Evolutionary conservation across 1,140 invertebrate genomes (phyloP).

Genomic region (Harlomillsia oculata): DNA sequence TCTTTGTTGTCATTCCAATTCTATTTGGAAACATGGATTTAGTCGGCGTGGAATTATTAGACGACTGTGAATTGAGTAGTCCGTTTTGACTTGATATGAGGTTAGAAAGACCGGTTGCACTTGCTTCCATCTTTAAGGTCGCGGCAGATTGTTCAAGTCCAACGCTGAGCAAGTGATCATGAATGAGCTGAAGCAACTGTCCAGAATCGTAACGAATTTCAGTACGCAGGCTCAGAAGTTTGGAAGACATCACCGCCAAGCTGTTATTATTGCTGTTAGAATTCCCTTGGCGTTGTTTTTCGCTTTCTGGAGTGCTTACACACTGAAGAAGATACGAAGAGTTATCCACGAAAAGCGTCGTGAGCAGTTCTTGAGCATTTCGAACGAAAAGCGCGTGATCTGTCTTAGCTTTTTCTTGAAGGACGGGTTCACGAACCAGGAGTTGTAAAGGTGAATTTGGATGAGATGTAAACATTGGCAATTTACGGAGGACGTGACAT

Average conservation of each 20-base stretch:
- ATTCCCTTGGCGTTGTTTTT: slow-evolving; percentile 72
- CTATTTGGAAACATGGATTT: too few species aligned
- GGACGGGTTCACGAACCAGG: slow-evolving; percentile 82
- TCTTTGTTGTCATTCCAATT: too few species aligned
- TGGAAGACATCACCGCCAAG: background rate
- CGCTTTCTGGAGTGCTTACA: too few species aligned
- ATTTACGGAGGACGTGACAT: slow-evolving; percentile 87
- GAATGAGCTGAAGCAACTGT: slow-evolving; percentile 83
- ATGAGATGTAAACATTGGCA: slow-evolving; percentile 91
- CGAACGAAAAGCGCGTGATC: slow-evolving; percentile 87
- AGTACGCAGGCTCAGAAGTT: background rate
- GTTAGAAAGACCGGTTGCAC: too few species aligned
- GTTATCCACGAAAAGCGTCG: background rate
- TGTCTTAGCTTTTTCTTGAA: slow-evolving; percentile 88
- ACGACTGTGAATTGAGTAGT: too few species aligned
- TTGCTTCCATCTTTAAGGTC: slow-evolving; percentile 14
- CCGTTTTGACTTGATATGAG: too few species aligned
- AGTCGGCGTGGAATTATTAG: too few species aligned
- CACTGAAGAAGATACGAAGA: too few species aligned
- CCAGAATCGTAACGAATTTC: slow-evolving; percentile 60
- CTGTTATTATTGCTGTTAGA: background rate
- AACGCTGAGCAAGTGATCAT: slow-evolving; percentile 70
- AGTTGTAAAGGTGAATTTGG: slow-evolving; percentile 81
- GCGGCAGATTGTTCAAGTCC: slow-evolving; percentile 43
- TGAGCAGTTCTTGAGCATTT: slow-evolving; percentile 76